Evolutionary conservation across 2,888 invertebrate species (phyloP), one percentile per base, ranked within the genome.

Genomic region (Ochropacha duplaris): DNA sequence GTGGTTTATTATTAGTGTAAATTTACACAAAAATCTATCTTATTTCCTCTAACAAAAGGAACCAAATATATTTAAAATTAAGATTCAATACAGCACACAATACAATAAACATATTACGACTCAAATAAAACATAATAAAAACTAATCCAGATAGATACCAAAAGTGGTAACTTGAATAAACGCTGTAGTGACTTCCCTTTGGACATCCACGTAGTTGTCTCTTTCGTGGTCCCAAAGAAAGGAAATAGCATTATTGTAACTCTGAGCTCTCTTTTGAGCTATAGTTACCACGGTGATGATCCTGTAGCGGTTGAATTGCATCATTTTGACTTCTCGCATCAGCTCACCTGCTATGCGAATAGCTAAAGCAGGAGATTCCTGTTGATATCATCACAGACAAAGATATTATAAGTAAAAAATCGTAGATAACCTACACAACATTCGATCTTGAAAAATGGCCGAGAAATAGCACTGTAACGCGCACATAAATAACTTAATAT

Each of bases 191-290:
- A 61, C 66, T 34, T 83, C 83, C 31, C 78, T 71, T 9, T 76
- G 71, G 0, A 75, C 64, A 36, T 86, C 74, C 0, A 82, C 75
- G 34, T 85, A 85, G 49, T 65, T 68, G 51, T 86, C 86, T n/a
- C 85, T 71, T n/a, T 84, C 83, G 54, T 80, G 74, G 61, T 92
- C 92, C 92, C 92, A 92, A 0, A 92, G 50, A 66, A 92, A 91
- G 0, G 83, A 52, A 2, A 92, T 69, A 0, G 87, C 87, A 57
- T 92, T 92, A 60, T 83, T 87, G 65, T 87, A 92, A 62, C 86
- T 76, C 68, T 92, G 92, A 0, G 90, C 68, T 16, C 90, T 74
- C 58, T 76, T 88, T 66, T 92, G 90, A 0, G 78, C 87, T 1
- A 92, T 63, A 4, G 88, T 90, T 0, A 86, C 86, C 0, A 90